phyloP scores from a whole-genome alignment of 2,888 invertebrate genomes.

The Chaetogeoica ovagalla region DNA sequence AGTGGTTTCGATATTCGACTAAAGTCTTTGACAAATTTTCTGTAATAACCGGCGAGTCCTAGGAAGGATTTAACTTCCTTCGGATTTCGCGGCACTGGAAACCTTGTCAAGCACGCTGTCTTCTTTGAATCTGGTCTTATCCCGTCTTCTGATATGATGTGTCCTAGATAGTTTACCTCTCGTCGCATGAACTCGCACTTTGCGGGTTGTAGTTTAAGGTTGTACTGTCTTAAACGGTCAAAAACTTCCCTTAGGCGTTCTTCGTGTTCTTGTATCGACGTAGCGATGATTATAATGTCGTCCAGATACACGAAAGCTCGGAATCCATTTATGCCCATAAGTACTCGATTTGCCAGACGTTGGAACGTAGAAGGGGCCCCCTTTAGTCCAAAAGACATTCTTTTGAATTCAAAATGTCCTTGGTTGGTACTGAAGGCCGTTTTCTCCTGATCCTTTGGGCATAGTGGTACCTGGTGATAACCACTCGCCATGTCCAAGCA shows the following conservation, averaged over 20 bases:
- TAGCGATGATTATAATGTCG: neutral
- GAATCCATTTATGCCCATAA: conserved; percentile 2
- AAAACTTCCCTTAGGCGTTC: neutral
- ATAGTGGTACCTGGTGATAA: neutral
- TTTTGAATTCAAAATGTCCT: neutral
- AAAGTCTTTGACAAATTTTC: no score
- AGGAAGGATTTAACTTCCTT: no score
- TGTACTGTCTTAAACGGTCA: neutral
- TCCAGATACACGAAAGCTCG: neutral
- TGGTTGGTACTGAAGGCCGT: conserved; percentile 6
- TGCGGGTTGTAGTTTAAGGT: neutral
- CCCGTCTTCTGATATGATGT: neutral
- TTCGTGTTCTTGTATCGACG: neutral
- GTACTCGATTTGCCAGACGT: neutral
- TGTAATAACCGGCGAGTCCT: no score
- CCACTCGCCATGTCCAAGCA: conserved; percentile 56
- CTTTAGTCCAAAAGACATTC: neutral
- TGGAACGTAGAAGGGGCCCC: neutral
- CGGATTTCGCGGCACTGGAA: no score
- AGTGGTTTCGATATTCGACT: no score
- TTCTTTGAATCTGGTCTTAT: no score
- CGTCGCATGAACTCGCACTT: neutral
- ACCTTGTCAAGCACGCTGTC: no score
- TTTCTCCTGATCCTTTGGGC: conserved; percentile 1
- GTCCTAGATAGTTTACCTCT: neutral